Conservation (phyloP, 2,888 invertebrate species). For the Tipula lateralis region DNA sequence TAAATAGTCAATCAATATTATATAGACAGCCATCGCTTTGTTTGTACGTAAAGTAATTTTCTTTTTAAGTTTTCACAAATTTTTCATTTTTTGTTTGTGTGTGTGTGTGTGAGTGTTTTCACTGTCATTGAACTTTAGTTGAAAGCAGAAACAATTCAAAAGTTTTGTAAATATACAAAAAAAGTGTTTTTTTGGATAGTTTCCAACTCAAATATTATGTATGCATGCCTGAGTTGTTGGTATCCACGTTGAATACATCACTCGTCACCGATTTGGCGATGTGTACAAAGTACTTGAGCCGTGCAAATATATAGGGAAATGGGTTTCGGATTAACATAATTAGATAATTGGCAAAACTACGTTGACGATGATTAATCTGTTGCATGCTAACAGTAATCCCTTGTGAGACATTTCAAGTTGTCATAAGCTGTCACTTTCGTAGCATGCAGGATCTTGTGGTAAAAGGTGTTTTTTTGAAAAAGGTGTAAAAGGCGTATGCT, state of each 20-base stretch:
- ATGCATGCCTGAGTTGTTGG: no score
- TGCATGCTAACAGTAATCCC: no score
- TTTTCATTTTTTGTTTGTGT: not conserved
- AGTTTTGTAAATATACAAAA: not conserved
- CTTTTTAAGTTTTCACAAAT: not conserved
- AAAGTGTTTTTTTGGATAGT: not conserved
- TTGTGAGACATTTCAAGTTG: no score
- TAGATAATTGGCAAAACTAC: not conserved
- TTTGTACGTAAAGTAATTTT: not conserved
- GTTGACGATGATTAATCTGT: no score
- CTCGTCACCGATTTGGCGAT: not conserved
- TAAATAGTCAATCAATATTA: not conserved
- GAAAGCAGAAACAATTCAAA: not conserved
- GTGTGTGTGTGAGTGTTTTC: not conserved
- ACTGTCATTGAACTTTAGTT: not conserved
- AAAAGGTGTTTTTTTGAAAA: no score
- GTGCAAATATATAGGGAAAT: not conserved
- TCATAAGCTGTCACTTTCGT: no score
- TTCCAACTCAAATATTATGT: not conserved
- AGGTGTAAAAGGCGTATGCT: no score
- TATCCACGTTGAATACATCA: not conserved
- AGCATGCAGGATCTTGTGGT: no score
- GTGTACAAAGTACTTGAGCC: not conserved
- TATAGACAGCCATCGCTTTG: not conserved
- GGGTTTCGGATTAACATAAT: not conserved